phyloP scores from a whole-genome alignment of 2,888 invertebrate species.

The Cataglyphis cursor region DNA sequence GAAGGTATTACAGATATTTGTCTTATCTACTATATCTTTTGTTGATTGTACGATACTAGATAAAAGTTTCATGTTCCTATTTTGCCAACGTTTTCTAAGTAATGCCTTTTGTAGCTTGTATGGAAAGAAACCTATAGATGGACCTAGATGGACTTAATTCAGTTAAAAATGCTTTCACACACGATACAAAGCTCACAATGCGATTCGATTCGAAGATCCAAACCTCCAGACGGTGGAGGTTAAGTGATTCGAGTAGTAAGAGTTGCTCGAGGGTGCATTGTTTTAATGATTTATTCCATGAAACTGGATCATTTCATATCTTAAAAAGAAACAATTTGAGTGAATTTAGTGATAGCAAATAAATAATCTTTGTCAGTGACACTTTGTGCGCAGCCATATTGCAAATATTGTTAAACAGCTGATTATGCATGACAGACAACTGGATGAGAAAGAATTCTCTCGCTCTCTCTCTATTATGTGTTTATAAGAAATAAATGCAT shows the following conservation, averaged over 20 bases:
- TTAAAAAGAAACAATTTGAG: neutral
- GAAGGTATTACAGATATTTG: neutral
- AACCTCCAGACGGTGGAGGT: neutral
- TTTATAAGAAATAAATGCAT: neutral
- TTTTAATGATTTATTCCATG: neutral
- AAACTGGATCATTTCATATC: neutral
- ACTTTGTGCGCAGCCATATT: conserved; percentile 62
- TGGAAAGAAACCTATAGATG: conserved; percentile 21
- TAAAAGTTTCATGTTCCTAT: neutral
- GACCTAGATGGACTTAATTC: conserved; percentile 39
- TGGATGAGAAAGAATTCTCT: neutral
- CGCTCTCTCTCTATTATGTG: neutral
- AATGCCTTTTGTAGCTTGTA: neutral
- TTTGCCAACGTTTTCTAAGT: neutral
- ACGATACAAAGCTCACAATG: neutral
- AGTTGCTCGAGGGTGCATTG: neutral
- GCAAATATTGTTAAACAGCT: conserved; percentile 37
- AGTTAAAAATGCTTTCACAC: conserved; percentile 1
- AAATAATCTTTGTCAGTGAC: conserved; percentile 34
- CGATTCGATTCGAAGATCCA: conserved; percentile 19
- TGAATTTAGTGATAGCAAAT: neutral
- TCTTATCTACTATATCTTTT: conserved; percentile 2
- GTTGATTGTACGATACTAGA: neutral
- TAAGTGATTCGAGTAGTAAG: neutral
- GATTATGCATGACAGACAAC: conserved; percentile 44